Conservation (phyloP, 2,888 invertebrate species). For the Acanthosepion pharaonis region DNA sequence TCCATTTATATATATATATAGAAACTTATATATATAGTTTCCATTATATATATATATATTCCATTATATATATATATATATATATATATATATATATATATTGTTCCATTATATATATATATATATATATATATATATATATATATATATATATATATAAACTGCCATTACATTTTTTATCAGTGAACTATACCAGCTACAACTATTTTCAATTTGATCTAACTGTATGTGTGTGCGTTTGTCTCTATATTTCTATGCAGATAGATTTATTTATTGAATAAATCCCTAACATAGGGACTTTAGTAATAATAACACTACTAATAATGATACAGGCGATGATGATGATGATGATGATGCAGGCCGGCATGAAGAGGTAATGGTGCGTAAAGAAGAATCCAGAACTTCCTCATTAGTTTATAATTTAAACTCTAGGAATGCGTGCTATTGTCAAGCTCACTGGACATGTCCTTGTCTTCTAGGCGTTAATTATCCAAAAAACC, state of each 20-base stretch:
- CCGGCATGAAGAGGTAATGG: neutral
- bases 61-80: no score
- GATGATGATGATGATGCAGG: neutral
- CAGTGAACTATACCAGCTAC: no score
- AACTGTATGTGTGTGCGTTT: no score
- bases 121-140: neutral
- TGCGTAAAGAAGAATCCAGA: neutral
- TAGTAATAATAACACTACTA: neutral
- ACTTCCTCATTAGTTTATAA: neutral
- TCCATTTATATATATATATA: neutral
- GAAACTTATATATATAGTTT: no score
- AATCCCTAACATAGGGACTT: neutral
- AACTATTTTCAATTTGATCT: no score
- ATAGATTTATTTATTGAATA: no score
- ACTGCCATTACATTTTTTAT: no score
- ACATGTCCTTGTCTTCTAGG: neutral
- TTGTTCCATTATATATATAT: no score
- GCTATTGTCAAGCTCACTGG: neutral
- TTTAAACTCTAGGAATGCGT: neutral
- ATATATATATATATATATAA: no score
- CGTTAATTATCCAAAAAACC: conserved; percentile 5
- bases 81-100: neutral
- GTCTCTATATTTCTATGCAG: no score
- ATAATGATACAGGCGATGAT: neutral
- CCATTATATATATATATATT: neutral